A percentile compares a stretch with the other conserved stretches of the same genome.
phyloP scores from a whole-genome alignment of 2,797 vertebrate genomes.

The Leptodactylus fallax region DNA sequence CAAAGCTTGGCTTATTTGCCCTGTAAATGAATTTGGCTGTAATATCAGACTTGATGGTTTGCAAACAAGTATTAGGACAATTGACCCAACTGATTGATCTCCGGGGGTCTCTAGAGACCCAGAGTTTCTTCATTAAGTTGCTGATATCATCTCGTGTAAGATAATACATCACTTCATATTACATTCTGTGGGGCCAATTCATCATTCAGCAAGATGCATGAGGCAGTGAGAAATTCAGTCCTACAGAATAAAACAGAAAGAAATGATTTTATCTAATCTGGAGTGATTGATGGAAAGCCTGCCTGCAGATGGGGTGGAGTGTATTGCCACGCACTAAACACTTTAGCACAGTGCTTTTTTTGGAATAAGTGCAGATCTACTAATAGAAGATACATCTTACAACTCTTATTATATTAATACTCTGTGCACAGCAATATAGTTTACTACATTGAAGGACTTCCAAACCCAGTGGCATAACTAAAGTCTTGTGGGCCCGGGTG shows the following conservation, averaged over 20 bases:
- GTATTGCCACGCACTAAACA: neutral
- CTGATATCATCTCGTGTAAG: slow-evolving; percentile 42
- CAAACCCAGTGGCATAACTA: too few species aligned
- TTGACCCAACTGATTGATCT: slow-evolving; percentile 41
- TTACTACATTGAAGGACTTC: too few species aligned
- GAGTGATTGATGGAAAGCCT: slow-evolving; percentile 11
- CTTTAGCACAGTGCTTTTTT: neutral
- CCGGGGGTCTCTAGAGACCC: neutral
- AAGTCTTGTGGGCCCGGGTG: too few species aligned
- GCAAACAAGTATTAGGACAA: slow-evolving; percentile 32
- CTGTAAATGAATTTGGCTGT: slow-evolving; percentile 36
- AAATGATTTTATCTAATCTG: slow-evolving; percentile 20
- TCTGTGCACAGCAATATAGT: too few species aligned
- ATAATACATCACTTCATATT: slow-evolving; percentile 44
- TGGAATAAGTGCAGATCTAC: neutral
- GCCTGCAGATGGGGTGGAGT: slow-evolving; percentile 4
- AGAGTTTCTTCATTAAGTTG: slow-evolving; percentile 10
- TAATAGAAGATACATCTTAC: too few species aligned
- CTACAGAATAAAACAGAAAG: neutral
- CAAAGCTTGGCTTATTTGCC: slow-evolving; percentile 22
- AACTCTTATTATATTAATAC: too few species aligned
- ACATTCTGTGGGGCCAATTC: slow-evolving; percentile 26
- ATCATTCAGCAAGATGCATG: slow-evolving; percentile 1
- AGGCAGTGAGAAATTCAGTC: neutral
- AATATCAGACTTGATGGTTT: slow-evolving; percentile 14